Percentiles rank a stretch among this genome's conserved stretches.
These are phyloP conservation scores for Lipotes vexillifer DNA, from an alignment of 2,113 vertebrate genomes.

Conservation along the genomic window DNA sequence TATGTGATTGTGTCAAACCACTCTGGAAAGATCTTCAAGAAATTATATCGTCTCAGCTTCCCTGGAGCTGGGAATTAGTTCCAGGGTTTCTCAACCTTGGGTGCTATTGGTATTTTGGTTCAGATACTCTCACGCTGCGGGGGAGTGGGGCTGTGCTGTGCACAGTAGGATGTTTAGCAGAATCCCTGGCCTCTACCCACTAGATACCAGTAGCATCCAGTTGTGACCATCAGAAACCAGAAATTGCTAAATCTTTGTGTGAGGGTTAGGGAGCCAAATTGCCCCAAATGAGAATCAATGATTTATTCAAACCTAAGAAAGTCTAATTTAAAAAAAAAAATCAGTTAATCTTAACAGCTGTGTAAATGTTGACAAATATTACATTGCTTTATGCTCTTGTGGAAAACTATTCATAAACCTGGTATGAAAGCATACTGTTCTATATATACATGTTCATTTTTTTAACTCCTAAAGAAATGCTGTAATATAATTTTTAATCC, in stretches of 20 bases:
- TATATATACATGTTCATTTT: background rate
- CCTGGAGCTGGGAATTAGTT: background rate
- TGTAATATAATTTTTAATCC: background rate
- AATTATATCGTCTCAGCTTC: background rate
- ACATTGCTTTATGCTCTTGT: conserved; percentile 29
- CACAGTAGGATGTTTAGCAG: background rate
- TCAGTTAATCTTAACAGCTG: conserved; percentile 37
- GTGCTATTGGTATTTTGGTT: background rate
- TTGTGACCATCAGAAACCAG: background rate
- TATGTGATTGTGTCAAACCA: background rate
- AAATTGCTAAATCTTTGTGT: background rate
- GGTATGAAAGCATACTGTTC: background rate
- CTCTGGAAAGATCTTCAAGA: background rate
- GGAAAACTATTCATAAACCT: conserved; percentile 41
- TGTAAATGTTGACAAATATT: conserved; percentile 22
- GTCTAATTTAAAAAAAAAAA: background rate
- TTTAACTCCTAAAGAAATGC: conserved; percentile 19
- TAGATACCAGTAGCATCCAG: background rate
- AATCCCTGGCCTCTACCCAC: background rate
- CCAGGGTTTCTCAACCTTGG: background rate
- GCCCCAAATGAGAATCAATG: background rate
- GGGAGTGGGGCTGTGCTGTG: background rate
- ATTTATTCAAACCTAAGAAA: background rate
- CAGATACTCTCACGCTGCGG: background rate
- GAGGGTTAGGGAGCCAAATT: background rate